These are phyloP conservation scores for Alentia gelatinosa DNA, from an alignment of 2,888 invertebrate genomes.

Conservation along the genomic window DNA sequence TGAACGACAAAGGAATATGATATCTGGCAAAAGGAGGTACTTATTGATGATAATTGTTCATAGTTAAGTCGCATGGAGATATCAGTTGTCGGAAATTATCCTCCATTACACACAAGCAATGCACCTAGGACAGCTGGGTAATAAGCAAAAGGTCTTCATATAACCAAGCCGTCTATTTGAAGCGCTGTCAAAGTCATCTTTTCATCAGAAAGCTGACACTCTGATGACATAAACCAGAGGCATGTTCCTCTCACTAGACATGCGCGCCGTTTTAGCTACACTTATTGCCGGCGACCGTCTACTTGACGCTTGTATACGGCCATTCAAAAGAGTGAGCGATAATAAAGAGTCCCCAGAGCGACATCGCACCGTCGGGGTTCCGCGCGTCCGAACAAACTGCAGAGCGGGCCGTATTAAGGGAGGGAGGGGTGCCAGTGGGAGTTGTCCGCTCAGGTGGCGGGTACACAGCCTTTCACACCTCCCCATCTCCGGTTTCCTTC, in stretches of 20 bases:
- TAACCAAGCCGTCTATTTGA: neutral
- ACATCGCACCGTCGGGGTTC: neutral
- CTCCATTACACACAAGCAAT: neutral
- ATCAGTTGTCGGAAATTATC: neutral
- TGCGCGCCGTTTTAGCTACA: conserved; percentile 23
- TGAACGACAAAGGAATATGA: neutral
- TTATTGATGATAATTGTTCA: neutral
- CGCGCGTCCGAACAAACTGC: conserved; percentile 30
- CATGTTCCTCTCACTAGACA: neutral
- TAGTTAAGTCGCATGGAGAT: neutral
- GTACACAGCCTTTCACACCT: neutral
- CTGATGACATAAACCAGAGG: neutral
- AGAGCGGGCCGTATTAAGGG: no score
- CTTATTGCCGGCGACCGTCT: conserved; percentile 2
- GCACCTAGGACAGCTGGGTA: neutral
- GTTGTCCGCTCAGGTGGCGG: conserved; percentile 16
- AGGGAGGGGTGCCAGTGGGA: no score
- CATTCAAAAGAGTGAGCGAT: neutral
- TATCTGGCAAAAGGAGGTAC: neutral
- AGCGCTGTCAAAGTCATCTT: neutral
- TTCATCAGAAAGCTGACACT: neutral
- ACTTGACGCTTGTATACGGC: neutral
- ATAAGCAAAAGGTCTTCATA: neutral
- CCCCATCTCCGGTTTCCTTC: neutral
- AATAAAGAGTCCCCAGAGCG: neutral